Percentiles rank a stretch among this genome's conserved stretches.
Conservation (phyloP, 2,888 invertebrate genomes). For the Heliconius ethilla region DNA sequence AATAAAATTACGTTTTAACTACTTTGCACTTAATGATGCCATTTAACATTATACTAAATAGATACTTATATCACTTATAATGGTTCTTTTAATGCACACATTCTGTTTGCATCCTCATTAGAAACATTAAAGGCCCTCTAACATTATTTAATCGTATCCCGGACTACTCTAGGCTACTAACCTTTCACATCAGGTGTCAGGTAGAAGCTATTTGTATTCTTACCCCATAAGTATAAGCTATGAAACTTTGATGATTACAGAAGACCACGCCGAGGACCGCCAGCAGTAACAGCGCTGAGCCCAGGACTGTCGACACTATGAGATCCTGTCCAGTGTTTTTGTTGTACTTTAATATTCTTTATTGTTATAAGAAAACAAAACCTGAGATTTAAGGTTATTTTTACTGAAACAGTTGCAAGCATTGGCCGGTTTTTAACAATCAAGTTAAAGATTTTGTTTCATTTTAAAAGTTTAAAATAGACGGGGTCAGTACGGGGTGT, state of each 20-base stretch:
- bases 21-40: conserved; percentile 3
- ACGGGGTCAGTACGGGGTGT: too few species aligned
- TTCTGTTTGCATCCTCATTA: background rate
- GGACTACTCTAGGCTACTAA: too few species aligned
- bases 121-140: background rate
- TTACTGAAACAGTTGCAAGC: too few species aligned
- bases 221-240: conserved; percentile 55
- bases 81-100: background rate
- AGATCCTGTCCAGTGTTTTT: conserved; percentile 54
- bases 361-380: too few species aligned
- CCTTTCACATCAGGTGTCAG: too few species aligned
- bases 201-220: conserved; percentile 4
- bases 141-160: too few species aligned
- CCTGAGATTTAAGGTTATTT: too few species aligned
- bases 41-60: background rate
- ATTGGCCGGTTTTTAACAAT: too few species aligned
- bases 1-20: conserved; percentile 6
- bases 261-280: conserved; percentile 54
- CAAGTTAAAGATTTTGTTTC: too few species aligned
- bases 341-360: too few species aligned
- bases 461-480: too few species aligned
- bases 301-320: conserved; percentile 54
- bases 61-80: background rate
- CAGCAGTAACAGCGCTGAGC: conserved; percentile 54
- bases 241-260: conserved; percentile 48